Percentiles rank a stretch among this genome's conserved stretches.
phyloP scores from a whole-genome alignment of 2,113 vertebrate genomes.

The Beaufortia kweichowensis region DNA sequence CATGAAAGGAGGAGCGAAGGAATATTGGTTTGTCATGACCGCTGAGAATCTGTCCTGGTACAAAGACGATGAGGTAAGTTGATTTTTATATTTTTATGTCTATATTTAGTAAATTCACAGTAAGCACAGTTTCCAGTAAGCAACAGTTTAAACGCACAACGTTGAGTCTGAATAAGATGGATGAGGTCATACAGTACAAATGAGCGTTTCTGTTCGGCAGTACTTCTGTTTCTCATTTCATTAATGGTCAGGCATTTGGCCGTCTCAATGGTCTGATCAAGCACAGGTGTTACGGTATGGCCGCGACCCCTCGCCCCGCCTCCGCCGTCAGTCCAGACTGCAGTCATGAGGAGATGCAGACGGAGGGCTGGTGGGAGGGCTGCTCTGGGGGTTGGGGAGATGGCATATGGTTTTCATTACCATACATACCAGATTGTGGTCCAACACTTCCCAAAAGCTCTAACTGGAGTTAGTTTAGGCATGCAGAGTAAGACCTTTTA shows the following conservation, averaged over 20 bases:
- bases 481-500: slow-evolving; percentile 6
- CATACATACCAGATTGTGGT: slow-evolving; percentile 55
- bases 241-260: not conserved
- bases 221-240: slow-evolving; percentile 21
- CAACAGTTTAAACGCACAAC: not conserved
- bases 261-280: slow-evolving; percentile 28
- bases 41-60: slow-evolving; percentile 94
- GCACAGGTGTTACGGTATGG: slow-evolving; percentile 36
- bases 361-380: slow-evolving; percentile 49
- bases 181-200: slow-evolving; percentile 19
- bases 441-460: slow-evolving; percentile 69
- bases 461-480: slow-evolving; percentile 21
- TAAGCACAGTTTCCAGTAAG: slow-evolving; percentile 7
- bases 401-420: slow-evolving; percentile 62
- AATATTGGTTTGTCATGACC: slow-evolving; percentile 93
- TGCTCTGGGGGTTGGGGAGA: slow-evolving; percentile 45
- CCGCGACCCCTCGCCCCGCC: slow-evolving; percentile 36
- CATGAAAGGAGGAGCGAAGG: slow-evolving; percentile 94
- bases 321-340: slow-evolving; percentile 24
- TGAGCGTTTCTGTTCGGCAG: not conserved
- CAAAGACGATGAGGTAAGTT: slow-evolving; percentile 90
- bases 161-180: not conserved
- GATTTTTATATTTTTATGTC: not conserved
- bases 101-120: slow-evolving; percentile 20
- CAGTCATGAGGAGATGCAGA: slow-evolving; percentile 32